These are phyloP conservation scores for Tetragonula carbonaria DNA, from an alignment of 2,888 invertebrate genomes.

Conservation along the genomic window DNA sequence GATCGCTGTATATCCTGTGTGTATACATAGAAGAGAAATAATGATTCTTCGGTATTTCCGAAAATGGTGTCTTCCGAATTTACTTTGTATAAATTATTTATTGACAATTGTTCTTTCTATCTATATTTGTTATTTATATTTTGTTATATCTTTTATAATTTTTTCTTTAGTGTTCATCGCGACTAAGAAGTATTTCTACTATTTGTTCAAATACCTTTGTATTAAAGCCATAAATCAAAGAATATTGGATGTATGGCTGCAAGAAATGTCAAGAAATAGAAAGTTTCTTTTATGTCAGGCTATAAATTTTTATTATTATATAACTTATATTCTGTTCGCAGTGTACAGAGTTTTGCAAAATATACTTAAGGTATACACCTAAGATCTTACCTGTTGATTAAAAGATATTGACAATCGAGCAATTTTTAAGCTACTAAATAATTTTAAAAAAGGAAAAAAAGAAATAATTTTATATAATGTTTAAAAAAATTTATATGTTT, in stretches of 20 bases:
- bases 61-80: neutral
- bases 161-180: neutral
- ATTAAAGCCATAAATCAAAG: neutral
- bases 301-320: conserved; percentile 40
- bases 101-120: neutral
- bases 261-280: conserved; percentile 1
- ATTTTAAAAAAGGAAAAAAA: neutral
- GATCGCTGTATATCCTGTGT: neutral
- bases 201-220: neutral
- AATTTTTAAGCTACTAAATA: neutral
- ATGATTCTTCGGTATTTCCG: neutral
- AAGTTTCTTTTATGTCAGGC: conserved; percentile 8
- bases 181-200: neutral
- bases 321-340: neutral
- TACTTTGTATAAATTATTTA: neutral
- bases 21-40: neutral
- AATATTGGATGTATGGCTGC: conserved; percentile 27
- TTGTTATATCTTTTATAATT: neutral
- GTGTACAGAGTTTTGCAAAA: neutral
- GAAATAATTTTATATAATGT: neutral
- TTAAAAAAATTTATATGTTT: neutral
- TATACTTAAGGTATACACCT: neutral
- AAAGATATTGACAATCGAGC: neutral
- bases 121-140: neutral
- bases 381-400: neutral